phyloP scores from a whole-genome alignment of 1,140 invertebrate genomes.

The Drosophila watanabei region DNA sequence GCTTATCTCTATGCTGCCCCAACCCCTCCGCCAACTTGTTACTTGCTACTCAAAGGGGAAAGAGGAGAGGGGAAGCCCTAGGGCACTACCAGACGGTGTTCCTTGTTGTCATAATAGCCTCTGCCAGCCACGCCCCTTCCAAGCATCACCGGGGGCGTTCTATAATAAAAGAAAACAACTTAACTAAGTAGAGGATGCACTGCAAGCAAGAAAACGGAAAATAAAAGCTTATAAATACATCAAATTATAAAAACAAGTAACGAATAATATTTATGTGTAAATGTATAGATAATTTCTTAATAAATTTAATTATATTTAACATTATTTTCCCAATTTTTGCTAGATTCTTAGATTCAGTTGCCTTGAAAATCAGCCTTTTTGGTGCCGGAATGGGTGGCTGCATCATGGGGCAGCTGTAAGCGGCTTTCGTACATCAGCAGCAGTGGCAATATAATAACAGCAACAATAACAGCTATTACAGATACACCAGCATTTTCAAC shows the following conservation, averaged over 20 bases:
- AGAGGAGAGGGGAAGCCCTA: not conserved
- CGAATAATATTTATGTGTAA: not conserved
- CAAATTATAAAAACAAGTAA: too few relatives aligned
- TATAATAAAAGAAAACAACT: constrained; percentile 79
- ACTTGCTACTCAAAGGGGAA: not conserved
- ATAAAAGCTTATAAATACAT: not conserved
- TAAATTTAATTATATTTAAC: not conserved
- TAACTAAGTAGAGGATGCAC: constrained; percentile 61
- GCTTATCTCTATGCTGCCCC: constrained; percentile 48
- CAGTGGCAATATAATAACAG: constrained; percentile 24
- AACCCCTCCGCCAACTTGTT: not conserved
- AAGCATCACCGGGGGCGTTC: constrained; percentile 42
- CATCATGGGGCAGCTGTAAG: constrained; percentile 64
- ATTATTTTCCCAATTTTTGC: not conserved
- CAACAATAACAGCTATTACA: constrained; percentile 16
- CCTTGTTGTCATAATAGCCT: constrained; percentile 68
- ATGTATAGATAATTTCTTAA: not conserved
- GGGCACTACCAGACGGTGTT: constrained; percentile 37
- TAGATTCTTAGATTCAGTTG: constrained; percentile 14
- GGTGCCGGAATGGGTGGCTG: not conserved
- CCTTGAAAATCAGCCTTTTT: constrained; percentile 62
- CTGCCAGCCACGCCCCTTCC: constrained; percentile 49
- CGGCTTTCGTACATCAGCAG: constrained; percentile 61
- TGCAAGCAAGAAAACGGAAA: not conserved
- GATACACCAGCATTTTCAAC: constrained; percentile 11